These are phyloP conservation scores for Emydoidea blandingii DNA, from an alignment of 2,797 vertebrate genomes.

Conservation along the genomic window DNA sequence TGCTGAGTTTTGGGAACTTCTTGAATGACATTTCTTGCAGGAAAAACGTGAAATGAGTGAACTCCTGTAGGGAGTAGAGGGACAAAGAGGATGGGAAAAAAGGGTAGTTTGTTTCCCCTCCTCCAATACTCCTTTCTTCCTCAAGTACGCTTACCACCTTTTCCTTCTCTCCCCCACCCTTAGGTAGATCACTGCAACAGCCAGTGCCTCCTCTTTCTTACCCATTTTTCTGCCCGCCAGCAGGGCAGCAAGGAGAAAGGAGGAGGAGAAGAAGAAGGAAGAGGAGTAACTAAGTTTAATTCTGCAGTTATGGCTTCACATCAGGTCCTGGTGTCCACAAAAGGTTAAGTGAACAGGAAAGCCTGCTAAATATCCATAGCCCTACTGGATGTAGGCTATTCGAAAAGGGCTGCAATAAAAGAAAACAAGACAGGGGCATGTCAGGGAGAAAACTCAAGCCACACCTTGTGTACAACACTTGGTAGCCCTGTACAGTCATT, in stretches of 20 bases:
- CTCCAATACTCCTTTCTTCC: neutral
- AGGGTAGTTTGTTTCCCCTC: neutral
- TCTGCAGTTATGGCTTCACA: neutral
- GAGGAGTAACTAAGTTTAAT: neutral
- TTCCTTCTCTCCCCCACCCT: neutral
- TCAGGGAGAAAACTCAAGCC: neutral
- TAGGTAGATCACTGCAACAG: neutral
- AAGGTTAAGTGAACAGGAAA: neutral
- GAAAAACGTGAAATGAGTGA: neutral
- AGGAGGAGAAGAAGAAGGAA: too few species aligned
- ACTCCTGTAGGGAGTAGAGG: neutral
- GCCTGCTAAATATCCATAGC: neutral
- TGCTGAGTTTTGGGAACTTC: neutral
- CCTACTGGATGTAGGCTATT: neutral
- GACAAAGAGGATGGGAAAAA: neutral
- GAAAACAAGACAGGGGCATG: neutral
- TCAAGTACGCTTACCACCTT: neutral
- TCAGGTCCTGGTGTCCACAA: neutral
- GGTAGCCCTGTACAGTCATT: neutral
- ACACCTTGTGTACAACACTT: accelerated
- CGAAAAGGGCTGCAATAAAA: neutral
- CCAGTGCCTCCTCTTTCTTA: neutral
- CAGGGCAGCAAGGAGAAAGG: neutral
- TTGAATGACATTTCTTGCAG: neutral
- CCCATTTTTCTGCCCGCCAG: neutral